Evolutionary conservation across 2,113 vertebrate genomes (phyloP).

Genomic region (Lampris megalopsis): DNA sequence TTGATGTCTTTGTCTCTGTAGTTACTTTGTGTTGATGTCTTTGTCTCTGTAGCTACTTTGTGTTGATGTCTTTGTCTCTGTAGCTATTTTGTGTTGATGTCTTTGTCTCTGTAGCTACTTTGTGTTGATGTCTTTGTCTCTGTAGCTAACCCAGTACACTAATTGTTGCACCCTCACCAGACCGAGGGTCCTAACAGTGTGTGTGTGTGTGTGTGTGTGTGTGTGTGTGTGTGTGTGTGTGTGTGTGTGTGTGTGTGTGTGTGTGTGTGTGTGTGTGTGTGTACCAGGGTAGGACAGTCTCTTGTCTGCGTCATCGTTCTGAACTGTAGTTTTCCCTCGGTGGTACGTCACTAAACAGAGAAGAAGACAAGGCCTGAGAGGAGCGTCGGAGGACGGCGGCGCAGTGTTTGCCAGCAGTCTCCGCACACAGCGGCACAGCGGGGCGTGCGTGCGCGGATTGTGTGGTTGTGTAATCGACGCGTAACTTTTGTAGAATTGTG

Average conservation of each 20-base stretch:
- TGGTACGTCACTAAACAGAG: conserved; percentile 76
- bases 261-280: conserved; percentile 20
- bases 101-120: too few relatives aligned
- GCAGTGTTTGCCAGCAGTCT: too few relatives aligned
- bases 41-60: too few relatives aligned
- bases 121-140: too few relatives aligned
- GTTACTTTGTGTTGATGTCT: too few relatives aligned
- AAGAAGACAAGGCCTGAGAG: background rate
- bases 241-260: conserved; percentile 20
- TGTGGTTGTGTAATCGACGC: background rate
- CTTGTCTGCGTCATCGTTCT: conserved; percentile 61
- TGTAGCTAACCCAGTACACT: too few relatives aligned
- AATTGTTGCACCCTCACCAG: too few relatives aligned
- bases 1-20: too few relatives aligned
- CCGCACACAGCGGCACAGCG: too few relatives aligned
- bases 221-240: conserved; percentile 12
- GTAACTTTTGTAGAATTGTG: conserved; percentile 6
- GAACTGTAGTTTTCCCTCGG: conserved; percentile 62
- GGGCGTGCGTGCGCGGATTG: background rate
- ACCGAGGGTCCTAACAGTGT: background rate
- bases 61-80: too few relatives aligned
- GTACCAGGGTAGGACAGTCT: conserved; percentile 76
- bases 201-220: background rate
- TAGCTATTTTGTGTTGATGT: too few relatives aligned
- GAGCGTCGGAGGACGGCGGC: too few relatives aligned